Percentiles rank a stretch among this genome's conserved stretches.
phyloP scores from a whole-genome alignment of 2,888 invertebrate genomes.

The Nipponacmea schrenckii region DNA sequence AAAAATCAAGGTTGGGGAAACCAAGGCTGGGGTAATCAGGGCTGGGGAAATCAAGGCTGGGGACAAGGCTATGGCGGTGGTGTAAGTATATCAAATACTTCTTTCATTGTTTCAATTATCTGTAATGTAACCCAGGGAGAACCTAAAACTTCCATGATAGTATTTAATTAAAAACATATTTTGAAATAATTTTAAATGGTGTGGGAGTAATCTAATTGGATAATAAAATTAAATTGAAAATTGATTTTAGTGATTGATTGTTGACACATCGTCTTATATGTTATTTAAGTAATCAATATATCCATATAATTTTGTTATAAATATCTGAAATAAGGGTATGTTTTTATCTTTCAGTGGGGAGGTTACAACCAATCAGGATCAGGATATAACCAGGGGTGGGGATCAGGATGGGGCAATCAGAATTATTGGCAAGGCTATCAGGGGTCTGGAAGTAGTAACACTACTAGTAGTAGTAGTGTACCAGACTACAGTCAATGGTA shows the following conservation, averaged over 20 bases:
- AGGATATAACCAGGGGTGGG: conserved; percentile 9
- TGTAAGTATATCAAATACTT: conserved; percentile 26
- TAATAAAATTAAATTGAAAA: too few species aligned
- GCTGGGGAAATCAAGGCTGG: conserved; percentile 24
- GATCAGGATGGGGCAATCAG: conserved; percentile 6
- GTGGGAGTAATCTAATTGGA: too few species aligned
- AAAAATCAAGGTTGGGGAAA: conserved; percentile 43
- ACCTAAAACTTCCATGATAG: too few species aligned
- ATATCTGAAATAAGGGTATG: neutral
- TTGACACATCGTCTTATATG: too few species aligned
- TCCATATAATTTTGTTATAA: too few species aligned
- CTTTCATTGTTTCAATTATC: too few species aligned
- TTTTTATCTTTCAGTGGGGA: conserved; percentile 33
- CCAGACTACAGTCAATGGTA: conserved; percentile 26
- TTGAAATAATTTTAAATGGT: too few species aligned
- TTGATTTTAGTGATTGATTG: too few species aligned
- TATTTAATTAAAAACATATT: too few species aligned
- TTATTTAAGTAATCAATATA: too few species aligned
- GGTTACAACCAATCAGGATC: conserved; percentile 33
- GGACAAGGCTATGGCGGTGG: conserved; percentile 21
- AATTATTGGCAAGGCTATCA: conserved; percentile 1
- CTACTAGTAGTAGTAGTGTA: conserved; percentile 30
- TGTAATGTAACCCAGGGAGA: too few species aligned
- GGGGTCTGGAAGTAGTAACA: conserved; percentile 21
- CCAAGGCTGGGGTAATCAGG: conserved; percentile 39